Conservation (phyloP, 1,140 invertebrate species). For the Brachionus calyciflorus region DNA sequence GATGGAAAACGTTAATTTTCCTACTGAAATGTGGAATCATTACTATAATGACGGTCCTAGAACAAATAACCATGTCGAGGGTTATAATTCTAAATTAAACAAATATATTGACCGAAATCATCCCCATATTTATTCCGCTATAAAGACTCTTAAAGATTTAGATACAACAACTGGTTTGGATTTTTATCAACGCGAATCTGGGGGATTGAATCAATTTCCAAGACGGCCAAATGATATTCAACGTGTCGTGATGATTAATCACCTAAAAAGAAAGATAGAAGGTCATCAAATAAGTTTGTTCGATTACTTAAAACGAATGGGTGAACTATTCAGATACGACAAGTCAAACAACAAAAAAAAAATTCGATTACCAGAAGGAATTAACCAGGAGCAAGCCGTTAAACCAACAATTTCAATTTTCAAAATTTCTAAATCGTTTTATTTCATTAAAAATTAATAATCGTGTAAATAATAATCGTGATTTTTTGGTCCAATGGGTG, state of each 20-base stretch:
- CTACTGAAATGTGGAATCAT: neutral
- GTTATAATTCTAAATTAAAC: conserved; percentile 3
- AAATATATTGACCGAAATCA: neutral
- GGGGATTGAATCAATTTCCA: neutral
- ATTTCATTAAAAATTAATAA: no score
- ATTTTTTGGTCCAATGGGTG: no score
- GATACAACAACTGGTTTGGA: neutral
- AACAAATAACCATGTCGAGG: neutral
- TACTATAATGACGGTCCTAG: neutral
- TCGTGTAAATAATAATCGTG: no score
- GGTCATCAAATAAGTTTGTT: no score
- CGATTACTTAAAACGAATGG: no score
- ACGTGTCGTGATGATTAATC: neutral
- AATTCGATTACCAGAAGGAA: no score
- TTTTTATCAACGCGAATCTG: neutral
- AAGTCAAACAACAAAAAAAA: no score
- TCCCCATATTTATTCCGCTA: neutral
- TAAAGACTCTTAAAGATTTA: neutral
- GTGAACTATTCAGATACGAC: no score
- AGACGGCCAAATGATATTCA: neutral
- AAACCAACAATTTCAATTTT: no score
- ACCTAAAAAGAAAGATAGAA: neutral
- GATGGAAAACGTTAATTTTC: neutral
- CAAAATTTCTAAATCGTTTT: no score
- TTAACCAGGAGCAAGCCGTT: no score